Evolutionary conservation across 2,113 vertebrate genomes (phyloP), one percentile per base, ranked within the genome.

Genomic region (Cynopterus brachyotis): DNA sequence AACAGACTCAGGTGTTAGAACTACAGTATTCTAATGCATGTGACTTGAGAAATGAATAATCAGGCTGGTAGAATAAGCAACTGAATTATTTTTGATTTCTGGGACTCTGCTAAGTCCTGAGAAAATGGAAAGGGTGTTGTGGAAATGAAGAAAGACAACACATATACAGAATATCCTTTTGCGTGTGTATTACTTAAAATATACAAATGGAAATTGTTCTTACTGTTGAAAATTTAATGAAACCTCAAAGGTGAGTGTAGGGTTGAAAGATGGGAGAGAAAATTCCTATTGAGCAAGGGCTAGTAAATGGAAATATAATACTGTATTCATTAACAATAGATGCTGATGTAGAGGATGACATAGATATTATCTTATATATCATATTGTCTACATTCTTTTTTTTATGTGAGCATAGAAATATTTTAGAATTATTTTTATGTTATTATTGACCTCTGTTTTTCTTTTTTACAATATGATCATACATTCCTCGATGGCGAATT

Each of bases 61-160:
- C 26, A 76, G 9, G 28, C 19, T 19, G 30, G 1, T n/a, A 37
- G 78, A 96, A 42, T 88, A 59, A 81, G 40, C 6, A 62, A 47
- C n/a, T 66, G 8, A 60, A 40, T 93, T 59, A 45, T 83, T 95
- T 95, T 82, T 89, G 35, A 64, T 69, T 90, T 90, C 55, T 64
- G 20, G 22, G 75, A 45, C 11, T 83, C 16, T 32, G 3, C 2
- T 81, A 0, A 89, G 30, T 62, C 60, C 62, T 95, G n/a, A 92
- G 40, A 94, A 95, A 81, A 73, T 35, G 72, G 73, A 82, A 83
- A 42, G 7, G 8, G 9, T 90, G 4, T 47, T 69, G 22, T n/a
- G 5, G 24, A 60, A n/a, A 10, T 70, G 30, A 42, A 78, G 12
- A 17, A 57, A 17, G 13, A 35, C 8, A 64, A 42, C 4, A 47